A percentile compares a stretch with the other conserved stretches of the same genome.
Evolutionary conservation across 37 sponge, comb jelly and placozoan genomes (phyloP).

Genomic region (Cladorhizidae sp.): DNA sequence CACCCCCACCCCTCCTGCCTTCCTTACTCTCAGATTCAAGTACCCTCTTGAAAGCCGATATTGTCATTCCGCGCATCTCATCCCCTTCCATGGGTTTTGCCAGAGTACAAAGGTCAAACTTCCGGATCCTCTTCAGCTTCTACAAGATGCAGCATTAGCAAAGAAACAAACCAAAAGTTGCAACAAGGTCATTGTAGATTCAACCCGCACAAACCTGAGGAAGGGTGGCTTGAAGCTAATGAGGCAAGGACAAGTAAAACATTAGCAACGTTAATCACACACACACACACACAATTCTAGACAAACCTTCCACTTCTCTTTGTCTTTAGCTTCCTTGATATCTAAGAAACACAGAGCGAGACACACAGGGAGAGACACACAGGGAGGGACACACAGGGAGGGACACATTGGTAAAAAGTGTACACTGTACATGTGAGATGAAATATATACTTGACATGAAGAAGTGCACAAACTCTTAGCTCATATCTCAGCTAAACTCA

Average conservation of each 20-base stretch:
- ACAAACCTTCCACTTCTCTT: conserved; percentile 25
- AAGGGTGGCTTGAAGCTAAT: conserved; percentile 6
- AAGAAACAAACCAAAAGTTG: not conserved
- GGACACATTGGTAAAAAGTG: no score
- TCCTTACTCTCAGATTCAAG: conserved; percentile 58
- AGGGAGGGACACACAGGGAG: no score
- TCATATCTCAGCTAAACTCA: no score
- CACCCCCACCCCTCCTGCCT: conserved; percentile 4
- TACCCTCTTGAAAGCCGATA: conserved; percentile 59
- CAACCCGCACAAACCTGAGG: conserved; percentile 24
- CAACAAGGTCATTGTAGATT: not conserved
- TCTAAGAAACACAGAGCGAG: conserved; percentile 1
- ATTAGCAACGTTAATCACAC: not conserved
- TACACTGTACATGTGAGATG: no score
- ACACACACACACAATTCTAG: not conserved
- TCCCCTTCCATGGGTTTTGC: conserved; percentile 11
- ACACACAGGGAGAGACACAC: not conserved
- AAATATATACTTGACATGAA: no score
- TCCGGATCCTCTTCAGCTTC: conserved; percentile 72
- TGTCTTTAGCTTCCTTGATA: conserved; percentile 6
- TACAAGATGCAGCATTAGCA: conserved; percentile 24
- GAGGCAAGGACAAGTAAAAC: not conserved
- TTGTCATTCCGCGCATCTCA: conserved; percentile 4
- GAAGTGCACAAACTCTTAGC: no score
- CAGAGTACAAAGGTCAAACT: conserved; percentile 59